Evolutionary conservation across 1,140 invertebrate genomes (phyloP).

Genomic region (Drosophila mojavensis): DNA sequence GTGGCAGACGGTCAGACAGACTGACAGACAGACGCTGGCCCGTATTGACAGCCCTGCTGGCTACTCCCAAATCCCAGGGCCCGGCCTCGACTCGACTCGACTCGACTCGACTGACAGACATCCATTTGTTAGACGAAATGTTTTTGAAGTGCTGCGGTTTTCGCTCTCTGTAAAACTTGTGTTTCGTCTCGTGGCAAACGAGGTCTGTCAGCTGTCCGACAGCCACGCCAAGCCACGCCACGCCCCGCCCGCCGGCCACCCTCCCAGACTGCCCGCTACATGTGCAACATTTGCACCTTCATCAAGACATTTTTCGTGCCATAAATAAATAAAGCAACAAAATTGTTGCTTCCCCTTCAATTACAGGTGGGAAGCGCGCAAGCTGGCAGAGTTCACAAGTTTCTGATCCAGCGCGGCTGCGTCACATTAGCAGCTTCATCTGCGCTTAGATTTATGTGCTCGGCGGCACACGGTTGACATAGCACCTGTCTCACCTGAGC

Average conservation of each 20-base stretch:
- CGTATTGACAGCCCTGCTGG: background rate
- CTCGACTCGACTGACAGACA: constrained; percentile 50
- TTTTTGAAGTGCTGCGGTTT: constrained; percentile 70
- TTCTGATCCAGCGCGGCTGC: background rate
- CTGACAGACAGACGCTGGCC: background rate
- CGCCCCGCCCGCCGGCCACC: background rate
- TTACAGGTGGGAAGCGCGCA: background rate
- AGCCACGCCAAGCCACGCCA: constrained; percentile 55
- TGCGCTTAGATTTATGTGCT: constrained; percentile 56
- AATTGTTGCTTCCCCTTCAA: constrained; percentile 1
- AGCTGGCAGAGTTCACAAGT: constrained; percentile 11
- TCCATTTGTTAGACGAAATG: constrained; percentile 67
- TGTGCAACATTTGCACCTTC: constrained; percentile 29
- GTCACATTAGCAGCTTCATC: constrained; percentile 2
- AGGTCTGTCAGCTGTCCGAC: constrained; percentile 70
- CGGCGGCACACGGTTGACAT: constrained; percentile 34
- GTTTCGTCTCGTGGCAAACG: constrained; percentile 23
- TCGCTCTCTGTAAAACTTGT: constrained; percentile 52
- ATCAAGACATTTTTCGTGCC: background rate
- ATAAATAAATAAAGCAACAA: constrained; percentile 38
- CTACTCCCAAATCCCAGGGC: background rate
- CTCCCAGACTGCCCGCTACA: background rate
- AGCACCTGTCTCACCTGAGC: constrained; percentile 38
- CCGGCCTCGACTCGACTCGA: too few relatives aligned
- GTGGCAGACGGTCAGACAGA: background rate